Evolutionary conservation across 2,888 invertebrate species (phyloP), one percentile per base, ranked within the genome.

Genomic region (Mythimna pallens): DNA sequence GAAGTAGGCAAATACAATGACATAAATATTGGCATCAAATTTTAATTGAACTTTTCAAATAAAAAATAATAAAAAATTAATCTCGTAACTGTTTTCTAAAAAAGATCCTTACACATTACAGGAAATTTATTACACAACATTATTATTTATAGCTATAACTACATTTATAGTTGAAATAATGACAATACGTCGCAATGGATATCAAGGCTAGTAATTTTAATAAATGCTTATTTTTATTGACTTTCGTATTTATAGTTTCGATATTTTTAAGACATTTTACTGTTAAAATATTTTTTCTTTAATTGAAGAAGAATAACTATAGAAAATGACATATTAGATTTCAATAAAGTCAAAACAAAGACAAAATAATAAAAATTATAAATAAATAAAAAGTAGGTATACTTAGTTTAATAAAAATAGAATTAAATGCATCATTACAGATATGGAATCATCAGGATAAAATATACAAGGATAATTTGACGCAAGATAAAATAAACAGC

Each of bases 381-480:
- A 87, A 87, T 84, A 81, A 85, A 79, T 74, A 75, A 69, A 59
- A 54, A 70, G 34, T 30, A 30, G 3, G 30, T 25, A 25, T 71
- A 55, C 57, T 58, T 64, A 65, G 22, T 55, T 65, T n/a, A 25
- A 63, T 71, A 55, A 70, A 65, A 64, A 65, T 72, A 65, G 20
- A 68, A 76, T 78, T 84, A 85, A 85, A 85, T 86, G 85, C 85
- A 84, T 76, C 70, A 71, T 72, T 82, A 67, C 64, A 77, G 47
- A 65, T 67, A 84, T 85, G 84, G 86, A 86, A 84, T 86, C 70
- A 77, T 84, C 59, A 59, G 52, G 65, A 64, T 73, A 75, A 74
- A 79, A 64, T 72, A 64, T 69, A 79, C 65, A 79, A 75, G 43
- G 63, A 71, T 57, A 58, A 57, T 57, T 76, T 75, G 76, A 84